These are phyloP conservation scores for Strigamia crassipes DNA, from an alignment of 2,888 invertebrate species.

Conservation along the genomic window DNA sequence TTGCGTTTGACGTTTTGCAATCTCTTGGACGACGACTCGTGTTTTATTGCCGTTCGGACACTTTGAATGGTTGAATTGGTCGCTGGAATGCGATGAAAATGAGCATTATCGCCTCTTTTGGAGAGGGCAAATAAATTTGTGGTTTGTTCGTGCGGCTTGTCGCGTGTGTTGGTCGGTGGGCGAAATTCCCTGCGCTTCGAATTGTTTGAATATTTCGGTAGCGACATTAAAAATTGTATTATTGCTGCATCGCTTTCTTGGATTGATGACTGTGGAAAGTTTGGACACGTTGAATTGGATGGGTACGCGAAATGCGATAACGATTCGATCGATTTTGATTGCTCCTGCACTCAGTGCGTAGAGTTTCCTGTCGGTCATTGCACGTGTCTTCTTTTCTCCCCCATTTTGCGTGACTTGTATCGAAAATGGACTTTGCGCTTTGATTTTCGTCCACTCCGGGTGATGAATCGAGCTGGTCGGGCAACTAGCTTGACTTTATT, in stretches of 20 bases:
- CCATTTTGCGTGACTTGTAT: neutral
- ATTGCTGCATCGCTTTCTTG: neutral
- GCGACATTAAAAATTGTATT: no score
- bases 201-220: no score
- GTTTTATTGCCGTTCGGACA: neutral
- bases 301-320: neutral
- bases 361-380: neutral
- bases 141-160: neutral
- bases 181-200: no score
- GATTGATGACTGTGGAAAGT: neutral
- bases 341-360: neutral
- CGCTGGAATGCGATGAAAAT: neutral
- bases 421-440: neutral
- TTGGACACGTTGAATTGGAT: slow-evolving; percentile 3
- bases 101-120: neutral
- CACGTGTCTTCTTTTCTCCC: neutral
- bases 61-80: neutral
- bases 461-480: neutral
- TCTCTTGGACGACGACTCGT: neutral
- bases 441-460: neutral
- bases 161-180: neutral
- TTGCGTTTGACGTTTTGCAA: neutral
- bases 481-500: neutral
- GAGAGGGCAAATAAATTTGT: neutral
- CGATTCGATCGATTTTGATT: neutral